These are phyloP conservation scores for Tachycineta bicolor DNA, from an alignment of 2,113 vertebrate genomes.

Conservation along the genomic window DNA sequence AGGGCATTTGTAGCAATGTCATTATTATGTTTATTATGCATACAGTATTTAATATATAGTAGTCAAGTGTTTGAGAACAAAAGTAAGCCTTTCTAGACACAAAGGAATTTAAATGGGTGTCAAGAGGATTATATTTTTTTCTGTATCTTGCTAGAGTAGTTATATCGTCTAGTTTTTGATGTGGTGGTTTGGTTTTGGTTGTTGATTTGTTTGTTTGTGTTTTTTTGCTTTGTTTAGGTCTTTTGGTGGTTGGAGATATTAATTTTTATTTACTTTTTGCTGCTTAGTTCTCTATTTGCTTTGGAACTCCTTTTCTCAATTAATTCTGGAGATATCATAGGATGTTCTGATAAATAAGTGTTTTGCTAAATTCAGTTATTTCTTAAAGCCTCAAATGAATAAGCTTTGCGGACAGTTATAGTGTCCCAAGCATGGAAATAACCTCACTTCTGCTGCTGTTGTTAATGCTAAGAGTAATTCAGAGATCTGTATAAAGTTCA, in stretches of 20 bases:
- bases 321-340: not conserved
- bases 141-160: not conserved
- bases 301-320: conserved; percentile 13
- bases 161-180: not conserved
- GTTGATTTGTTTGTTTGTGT: not conserved
- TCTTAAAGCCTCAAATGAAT: not conserved
- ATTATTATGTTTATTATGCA: not conserved
- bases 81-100: not conserved
- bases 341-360: not conserved
- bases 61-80: not conserved
- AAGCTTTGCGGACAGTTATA: not conserved
- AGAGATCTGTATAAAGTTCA: not conserved
- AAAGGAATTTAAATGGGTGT: not conserved
- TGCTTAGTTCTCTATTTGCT: not conserved
- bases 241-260: not conserved
- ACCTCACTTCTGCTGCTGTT: not conserved
- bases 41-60: not conserved
- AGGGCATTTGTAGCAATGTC: not conserved
- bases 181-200: not conserved
- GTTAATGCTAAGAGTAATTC: not conserved
- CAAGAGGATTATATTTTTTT: not conserved
- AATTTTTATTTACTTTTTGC: not conserved
- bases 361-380: not conserved
- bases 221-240: not conserved
- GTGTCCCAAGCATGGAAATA: not conserved